A percentile compares a stretch with the other conserved stretches of the same genome.
Evolutionary conservation across 2,888 invertebrate genomes (phyloP).

Genomic region (Chymomyza fuscimana): DNA sequence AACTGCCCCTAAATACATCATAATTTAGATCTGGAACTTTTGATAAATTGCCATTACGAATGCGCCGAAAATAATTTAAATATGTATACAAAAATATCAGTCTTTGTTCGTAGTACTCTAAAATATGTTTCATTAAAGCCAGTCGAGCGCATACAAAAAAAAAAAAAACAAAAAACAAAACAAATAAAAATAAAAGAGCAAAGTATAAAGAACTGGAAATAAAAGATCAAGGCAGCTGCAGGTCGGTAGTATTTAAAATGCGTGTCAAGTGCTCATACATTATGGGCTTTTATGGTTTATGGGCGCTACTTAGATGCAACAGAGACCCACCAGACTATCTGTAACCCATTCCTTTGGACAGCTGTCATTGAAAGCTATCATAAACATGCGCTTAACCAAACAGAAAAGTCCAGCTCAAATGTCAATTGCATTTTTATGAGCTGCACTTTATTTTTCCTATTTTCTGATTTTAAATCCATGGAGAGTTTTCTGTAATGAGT

Average conservation of each 20-base stretch:
- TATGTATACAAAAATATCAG: conserved; percentile 12
- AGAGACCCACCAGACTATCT: background rate
- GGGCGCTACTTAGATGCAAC: conserved; percentile 51
- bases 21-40: conserved; percentile 27
- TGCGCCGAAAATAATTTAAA: background rate
- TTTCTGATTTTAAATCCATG: background rate
- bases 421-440: conserved; percentile 16
- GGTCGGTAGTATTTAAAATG: conserved; percentile 54
- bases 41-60: conserved; percentile 43
- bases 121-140: conserved; percentile 37
- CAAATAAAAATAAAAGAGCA: conserved; percentile 16
- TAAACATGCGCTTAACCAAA: background rate
- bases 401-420: conserved; percentile 31
- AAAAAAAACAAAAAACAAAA: conserved; percentile 22
- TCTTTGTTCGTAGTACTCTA: conserved; percentile 12
- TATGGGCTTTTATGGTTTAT: conserved; percentile 64
- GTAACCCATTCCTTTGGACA: background rate
- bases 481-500: background rate
- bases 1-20: background rate
- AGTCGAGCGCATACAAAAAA: conserved; percentile 34
- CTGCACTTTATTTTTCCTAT: background rate
- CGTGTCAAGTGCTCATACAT: conserved; percentile 66
- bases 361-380: conserved; percentile 9
- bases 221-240: conserved; percentile 13
- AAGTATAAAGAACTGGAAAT: background rate